Evolutionary conservation across 2,113 vertebrate species (phyloP), one percentile per base, ranked within the genome.

Genomic region (Pimephales promelas): DNA sequence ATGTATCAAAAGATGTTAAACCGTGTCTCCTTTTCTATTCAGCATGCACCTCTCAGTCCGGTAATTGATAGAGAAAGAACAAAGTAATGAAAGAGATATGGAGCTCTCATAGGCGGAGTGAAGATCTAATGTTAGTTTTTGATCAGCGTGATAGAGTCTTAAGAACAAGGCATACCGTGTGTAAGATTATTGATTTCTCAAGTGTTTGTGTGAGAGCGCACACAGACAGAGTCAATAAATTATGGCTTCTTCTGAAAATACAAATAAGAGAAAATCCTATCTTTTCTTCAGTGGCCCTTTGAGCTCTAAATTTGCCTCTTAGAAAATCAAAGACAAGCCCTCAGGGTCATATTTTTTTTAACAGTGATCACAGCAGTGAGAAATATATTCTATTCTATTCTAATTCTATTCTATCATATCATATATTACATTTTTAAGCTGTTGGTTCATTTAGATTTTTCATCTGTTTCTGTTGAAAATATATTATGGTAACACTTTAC

Each of bases 111-210:
- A 68, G 45, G 18, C 45, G 4, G 31, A 70, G 47, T 56, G 20
- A 81, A 81, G 79, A 52, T 70, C 62, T 70, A 81, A 70, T 81
- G 79, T 70, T 64, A 81, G 79, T 68, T 68, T 81, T 81, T 81
- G 79, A 81, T 81, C 79, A 81, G 64, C 5, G 4, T 66, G 77
- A 79, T 79, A 79, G 77, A 79, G 45, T 20, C 47, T 6, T 70
- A 70, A 81, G 49, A 70, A 81, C 64, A 40, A 81, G 79, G 59
- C 77, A 66, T 66, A 68, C 47, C 24, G 79, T 81, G 47, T 81
- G 31, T 54, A 64, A 56, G 43, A 70, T 70, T 81, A 81, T 81
- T 81, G 79, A 81, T 81, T 81, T 52, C 45, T 70, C 61, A 70
- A 81, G 79, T 81, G 79, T 81, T 81, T 81, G 61, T 70, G 79